Evolutionary conservation across 2,797 vertebrate genomes (phyloP).

Genomic region (Euphonia xanthogaster): DNA sequence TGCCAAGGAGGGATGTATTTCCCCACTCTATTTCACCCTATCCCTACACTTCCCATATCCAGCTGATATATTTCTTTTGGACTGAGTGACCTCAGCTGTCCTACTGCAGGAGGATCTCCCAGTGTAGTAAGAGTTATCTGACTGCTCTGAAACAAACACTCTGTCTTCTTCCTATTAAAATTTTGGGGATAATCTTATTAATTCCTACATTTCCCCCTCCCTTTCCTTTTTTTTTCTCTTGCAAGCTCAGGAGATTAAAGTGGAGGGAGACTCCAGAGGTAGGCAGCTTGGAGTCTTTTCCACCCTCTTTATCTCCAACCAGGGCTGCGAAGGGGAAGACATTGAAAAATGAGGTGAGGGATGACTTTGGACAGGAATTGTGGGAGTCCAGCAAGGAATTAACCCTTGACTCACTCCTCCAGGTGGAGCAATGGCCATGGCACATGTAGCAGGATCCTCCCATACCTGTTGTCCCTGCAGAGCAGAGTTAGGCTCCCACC

Average conservation of each 20-base stretch:
- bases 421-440: neutral
- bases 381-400: neutral
- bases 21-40: accelerated
- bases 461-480: neutral
- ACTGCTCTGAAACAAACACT: neutral
- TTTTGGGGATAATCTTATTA: neutral
- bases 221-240: neutral
- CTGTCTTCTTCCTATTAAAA: neutral
- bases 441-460: accelerated
- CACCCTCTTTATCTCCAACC: neutral
- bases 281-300: neutral
- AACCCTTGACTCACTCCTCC: neutral
- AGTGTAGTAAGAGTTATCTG: neutral
- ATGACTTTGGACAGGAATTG: neutral
- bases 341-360: neutral
- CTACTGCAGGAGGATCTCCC: neutral
- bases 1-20: neutral
- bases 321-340: neutral
- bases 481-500: neutral
- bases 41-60: neutral
- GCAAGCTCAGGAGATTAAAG: neutral
- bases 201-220: neutral
- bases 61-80: neutral
- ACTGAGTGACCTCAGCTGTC: neutral
- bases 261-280: neutral